A percentile compares a stretch with the other conserved stretches of the same genome.
These are phyloP conservation scores for Tipula helvola DNA, from an alignment of 2,888 invertebrate genomes.

Conservation along the genomic window DNA sequence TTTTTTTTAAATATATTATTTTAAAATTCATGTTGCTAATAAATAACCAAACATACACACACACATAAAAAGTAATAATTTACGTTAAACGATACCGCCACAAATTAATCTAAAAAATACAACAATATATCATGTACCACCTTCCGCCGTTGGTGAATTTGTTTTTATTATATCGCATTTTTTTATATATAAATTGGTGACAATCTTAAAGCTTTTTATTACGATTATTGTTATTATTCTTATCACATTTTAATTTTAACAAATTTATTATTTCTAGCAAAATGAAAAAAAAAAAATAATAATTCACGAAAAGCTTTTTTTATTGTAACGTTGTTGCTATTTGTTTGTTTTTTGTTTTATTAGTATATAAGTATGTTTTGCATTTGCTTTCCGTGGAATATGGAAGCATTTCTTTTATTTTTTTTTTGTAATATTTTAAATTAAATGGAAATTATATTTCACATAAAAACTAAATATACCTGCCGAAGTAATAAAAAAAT, in stretches of 20 bases:
- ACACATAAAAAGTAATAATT: not conserved
- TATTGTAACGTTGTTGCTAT: not conserved
- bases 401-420: not conserved
- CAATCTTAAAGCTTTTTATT: constrained; percentile 4
- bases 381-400: not conserved
- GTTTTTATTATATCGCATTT: not conserved
- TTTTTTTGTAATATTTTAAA: not conserved
- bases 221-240: not conserved
- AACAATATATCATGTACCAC: not conserved
- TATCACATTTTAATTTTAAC: constrained; percentile 4
- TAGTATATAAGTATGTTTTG: not conserved
- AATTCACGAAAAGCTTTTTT: not conserved
- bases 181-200: not conserved
- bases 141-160: not conserved
- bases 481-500: not conserved
- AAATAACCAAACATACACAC: not conserved
- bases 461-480: not conserved
- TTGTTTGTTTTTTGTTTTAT: not conserved
- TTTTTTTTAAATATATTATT: not conserved
- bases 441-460: not conserved
- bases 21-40: not conserved
- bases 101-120: not conserved
- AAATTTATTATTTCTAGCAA: not conserved
- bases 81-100: not conserved
- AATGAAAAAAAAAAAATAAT: not conserved